phyloP scores from a whole-genome alignment of 1,140 invertebrate species.

The Anoplophora glabripennis region DNA sequence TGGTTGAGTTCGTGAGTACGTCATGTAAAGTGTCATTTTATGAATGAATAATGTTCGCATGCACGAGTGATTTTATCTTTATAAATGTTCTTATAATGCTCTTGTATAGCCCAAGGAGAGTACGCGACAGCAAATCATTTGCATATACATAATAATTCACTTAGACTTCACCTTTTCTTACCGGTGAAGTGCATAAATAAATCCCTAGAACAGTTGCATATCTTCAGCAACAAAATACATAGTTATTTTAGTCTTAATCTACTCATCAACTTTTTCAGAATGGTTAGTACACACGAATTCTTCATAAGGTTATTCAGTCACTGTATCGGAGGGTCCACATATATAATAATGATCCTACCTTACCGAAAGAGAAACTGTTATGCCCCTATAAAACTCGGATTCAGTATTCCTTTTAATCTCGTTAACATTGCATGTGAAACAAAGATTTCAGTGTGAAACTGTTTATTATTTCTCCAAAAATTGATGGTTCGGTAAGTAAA shows the following conservation, averaged over 20 bases:
- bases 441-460: background rate
- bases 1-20: background rate
- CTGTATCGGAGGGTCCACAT: conserved; percentile 12
- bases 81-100: conserved; percentile 1
- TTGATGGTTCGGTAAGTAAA: conserved; percentile 10
- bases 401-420: conserved; percentile 13
- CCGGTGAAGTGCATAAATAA: background rate
- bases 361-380: conserved; percentile 12
- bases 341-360: conserved; percentile 5
- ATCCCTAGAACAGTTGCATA: too few species aligned
- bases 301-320: background rate
- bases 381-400: conserved; percentile 1
- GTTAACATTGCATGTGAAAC: conserved; percentile 13
- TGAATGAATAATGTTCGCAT: conserved; percentile 34
- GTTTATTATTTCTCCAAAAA: background rate
- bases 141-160: conserved; percentile 29
- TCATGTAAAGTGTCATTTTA: conserved; percentile 28
- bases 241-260: conserved; percentile 4
- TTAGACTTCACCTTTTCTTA: conserved; percentile 12
- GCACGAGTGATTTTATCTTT: conserved; percentile 27
- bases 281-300: conserved; percentile 31
- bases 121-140: conserved; percentile 21
- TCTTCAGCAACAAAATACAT: background rate
- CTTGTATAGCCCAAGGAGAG: background rate
- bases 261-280: conserved; percentile 26